A percentile compares a stretch with the other conserved stretches of the same genome.
phyloP scores from a whole-genome alignment of 2,113 vertebrate genomes.

The Catagonus wagneri region DNA sequence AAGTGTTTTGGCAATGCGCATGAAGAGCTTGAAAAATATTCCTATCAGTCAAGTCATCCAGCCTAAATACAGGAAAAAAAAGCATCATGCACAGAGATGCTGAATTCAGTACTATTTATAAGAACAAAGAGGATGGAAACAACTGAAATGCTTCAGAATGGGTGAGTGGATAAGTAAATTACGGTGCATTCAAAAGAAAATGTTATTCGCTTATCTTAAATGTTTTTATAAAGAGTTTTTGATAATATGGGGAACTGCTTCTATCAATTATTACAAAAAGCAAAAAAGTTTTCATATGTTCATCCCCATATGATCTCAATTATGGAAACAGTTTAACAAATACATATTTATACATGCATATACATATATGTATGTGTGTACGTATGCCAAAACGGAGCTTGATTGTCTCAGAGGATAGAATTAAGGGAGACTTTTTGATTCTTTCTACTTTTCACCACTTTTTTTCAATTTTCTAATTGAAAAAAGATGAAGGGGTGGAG shows the following conservation, averaged over 20 bases:
- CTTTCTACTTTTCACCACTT: constrained; percentile 28
- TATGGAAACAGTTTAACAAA: constrained; percentile 60
- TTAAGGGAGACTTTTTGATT: constrained; percentile 14
- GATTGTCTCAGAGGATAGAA: neutral
- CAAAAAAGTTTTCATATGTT: constrained; percentile 55
- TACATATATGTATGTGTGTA: neutral
- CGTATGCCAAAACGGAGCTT: neutral
- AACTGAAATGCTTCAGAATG: constrained; percentile 37
- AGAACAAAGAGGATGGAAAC: constrained; percentile 58
- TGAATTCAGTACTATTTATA: constrained; percentile 38
- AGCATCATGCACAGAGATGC: neutral
- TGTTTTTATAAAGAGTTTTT: constrained; percentile 60
- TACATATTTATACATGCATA: neutral
- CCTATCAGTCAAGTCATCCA: constrained; percentile 16
- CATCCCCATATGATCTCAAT: constrained; percentile 44
- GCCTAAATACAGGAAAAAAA: constrained; percentile 49
- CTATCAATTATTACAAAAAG: constrained; percentile 61
- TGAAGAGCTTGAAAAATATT: constrained; percentile 52
- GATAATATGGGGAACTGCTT: constrained; percentile 44
- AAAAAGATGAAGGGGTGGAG: neutral
- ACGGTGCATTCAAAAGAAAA: constrained; percentile 49
- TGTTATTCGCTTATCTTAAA: constrained; percentile 38
- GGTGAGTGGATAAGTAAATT: constrained; percentile 40
- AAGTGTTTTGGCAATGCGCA: constrained; percentile 46
- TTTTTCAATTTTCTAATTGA: constrained; percentile 54